A percentile compares a stretch with the other conserved stretches of the same genome.
phyloP scores from a whole-genome alignment of 2,113 vertebrate species.

The Tor tambroides region DNA sequence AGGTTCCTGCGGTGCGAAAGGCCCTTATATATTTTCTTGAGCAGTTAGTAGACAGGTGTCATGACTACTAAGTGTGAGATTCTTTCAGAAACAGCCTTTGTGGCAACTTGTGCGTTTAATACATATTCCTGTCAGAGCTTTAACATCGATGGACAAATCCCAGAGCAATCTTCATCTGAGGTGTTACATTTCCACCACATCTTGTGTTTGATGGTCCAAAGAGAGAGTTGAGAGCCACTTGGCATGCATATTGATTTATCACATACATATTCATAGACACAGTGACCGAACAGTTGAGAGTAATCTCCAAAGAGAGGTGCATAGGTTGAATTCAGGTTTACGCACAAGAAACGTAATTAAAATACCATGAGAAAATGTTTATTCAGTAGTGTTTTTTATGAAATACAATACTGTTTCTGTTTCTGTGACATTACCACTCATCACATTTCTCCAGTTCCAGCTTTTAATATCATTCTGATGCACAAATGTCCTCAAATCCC shows the following conservation, averaged over 20 bases:
- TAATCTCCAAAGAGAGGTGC: constrained; percentile 19
- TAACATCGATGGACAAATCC: constrained; percentile 7
- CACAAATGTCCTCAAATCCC: constrained; percentile 80
- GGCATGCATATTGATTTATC: constrained; percentile 34
- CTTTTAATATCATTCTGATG: constrained; percentile 75
- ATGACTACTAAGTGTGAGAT: neutral
- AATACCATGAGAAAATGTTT: constrained; percentile 90
- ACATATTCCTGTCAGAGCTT: constrained; percentile 8
- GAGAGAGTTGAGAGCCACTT: constrained; percentile 21
- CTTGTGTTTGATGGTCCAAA: constrained; percentile 21
- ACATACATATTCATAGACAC: neutral
- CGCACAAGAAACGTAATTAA: constrained; percentile 69
- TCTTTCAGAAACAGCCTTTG: neutral
- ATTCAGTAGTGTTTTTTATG: constrained; percentile 90
- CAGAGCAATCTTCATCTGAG: constrained; percentile 14
- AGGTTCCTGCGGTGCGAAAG: too few relatives aligned
- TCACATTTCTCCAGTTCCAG: constrained; percentile 86
- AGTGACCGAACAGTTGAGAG: neutral
- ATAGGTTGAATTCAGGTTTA: neutral
- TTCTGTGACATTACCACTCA: constrained; percentile 81
- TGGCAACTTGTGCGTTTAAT: neutral
- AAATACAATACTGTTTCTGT: constrained; percentile 81
- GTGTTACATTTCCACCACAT: constrained; percentile 30
- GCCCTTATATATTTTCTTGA: too few relatives aligned
- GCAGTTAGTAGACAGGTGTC: neutral